Conservation (phyloP, 2,888 invertebrate species). For the Idaea straminata region DNA sequence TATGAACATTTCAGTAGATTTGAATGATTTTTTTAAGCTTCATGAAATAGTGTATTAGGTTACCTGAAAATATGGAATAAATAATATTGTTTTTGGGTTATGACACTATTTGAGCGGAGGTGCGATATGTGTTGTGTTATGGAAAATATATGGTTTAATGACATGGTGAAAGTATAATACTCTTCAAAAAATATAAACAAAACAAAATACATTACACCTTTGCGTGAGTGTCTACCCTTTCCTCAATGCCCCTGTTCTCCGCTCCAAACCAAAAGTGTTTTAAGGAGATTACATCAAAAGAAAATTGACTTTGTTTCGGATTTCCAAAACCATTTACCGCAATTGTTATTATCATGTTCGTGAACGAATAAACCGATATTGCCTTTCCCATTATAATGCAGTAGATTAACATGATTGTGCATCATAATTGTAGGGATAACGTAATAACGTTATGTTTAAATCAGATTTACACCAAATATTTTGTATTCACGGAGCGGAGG, state of each 20-base stretch:
- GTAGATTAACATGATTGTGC: constrained; percentile 1
- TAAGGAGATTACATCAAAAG: constrained; percentile 28
- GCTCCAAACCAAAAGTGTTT: constrained; percentile 35
- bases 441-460: constrained; percentile 18
- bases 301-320: constrained; percentile 18
- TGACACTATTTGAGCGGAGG: too few relatives aligned
- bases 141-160: too few relatives aligned
- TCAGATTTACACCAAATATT: constrained; percentile 33
- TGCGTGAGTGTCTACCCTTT: constrained; percentile 24
- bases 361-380: constrained; percentile 1
- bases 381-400: not conserved
- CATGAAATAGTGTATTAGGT: too few relatives aligned
- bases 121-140: too few relatives aligned
- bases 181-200: constrained; percentile 46
- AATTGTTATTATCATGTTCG: not conserved
- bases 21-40: too few relatives aligned
- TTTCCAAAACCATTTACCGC: not conserved
- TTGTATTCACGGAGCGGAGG: constrained; percentile 40
- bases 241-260: constrained; percentile 27
- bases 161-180: constrained; percentile 41
- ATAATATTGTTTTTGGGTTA: too few relatives aligned
- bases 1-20: too few relatives aligned
- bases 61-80: too few relatives aligned
- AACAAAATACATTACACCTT: constrained; percentile 31
- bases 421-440: constrained; percentile 6